Base-by-base conservation (phyloP, 2,797 vertebrate genomes). In the Catamblyrhynchus diadema region DNA sequence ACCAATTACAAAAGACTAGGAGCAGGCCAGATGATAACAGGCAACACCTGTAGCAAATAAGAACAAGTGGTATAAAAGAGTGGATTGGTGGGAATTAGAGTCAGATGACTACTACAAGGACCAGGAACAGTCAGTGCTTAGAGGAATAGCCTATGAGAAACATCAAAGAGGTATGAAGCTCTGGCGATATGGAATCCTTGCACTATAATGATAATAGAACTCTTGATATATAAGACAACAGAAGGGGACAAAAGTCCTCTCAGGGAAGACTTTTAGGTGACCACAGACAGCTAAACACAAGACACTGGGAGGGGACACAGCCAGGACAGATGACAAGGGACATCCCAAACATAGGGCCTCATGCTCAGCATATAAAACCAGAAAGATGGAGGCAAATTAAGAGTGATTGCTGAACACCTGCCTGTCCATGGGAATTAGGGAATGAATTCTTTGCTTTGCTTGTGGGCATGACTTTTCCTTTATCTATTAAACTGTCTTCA, bases 391-490 rank as follows among this genome's bases (percentile, higher is more conserved):
- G 4, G 14, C 6, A 22, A 8, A 5, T 22, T 42, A 5, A 37
- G 9, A 37, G 10, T 37, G 33, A 42, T 3, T 25, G 23, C 33
- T 51, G 64, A 86, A 19, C 64, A 70, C 8, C 33, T 53, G 16
- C 33, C 27, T 65, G 39, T 27, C 39, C 24, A 8, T 10, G 42
- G 19, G 42, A 50, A 69, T 9, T 42, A 8, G 32, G 17, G 10
- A 37, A 54, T 30, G 0, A 59, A 70, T 25, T n/a, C 64, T 20
- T 37, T 37, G 37, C 37, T 37, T 51, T 47, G 30, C 19, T 75
- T 45, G 2, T 25, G 23, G 57, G 35, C 4, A 13, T 0, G 0
- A 59, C 16, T 65, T 81, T 42, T 37, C 12, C 41, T 77, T 53
- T 60, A 37, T 77, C 48, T 60, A 37, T 42, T 48, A 42, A 71